phyloP scores from a whole-genome alignment of 2,797 vertebrate species.

The Liasis olivaceus region DNA sequence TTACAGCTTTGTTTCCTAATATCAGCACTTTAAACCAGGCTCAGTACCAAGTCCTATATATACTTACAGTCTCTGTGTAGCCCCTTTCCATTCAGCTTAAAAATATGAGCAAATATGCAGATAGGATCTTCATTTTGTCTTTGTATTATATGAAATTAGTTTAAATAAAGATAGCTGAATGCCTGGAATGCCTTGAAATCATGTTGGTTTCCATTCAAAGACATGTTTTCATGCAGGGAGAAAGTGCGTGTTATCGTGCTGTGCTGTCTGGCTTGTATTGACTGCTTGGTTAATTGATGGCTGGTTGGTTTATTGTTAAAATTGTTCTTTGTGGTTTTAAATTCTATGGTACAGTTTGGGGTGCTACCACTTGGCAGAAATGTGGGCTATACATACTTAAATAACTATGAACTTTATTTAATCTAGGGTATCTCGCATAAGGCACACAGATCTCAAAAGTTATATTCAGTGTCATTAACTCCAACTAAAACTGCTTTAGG shows the following conservation, averaged over 20 bases:
- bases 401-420: neutral
- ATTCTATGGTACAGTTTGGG: neutral
- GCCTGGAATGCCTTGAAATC: neutral
- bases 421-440: neutral
- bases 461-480: neutral
- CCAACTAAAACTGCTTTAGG: neutral
- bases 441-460: neutral
- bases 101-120: neutral
- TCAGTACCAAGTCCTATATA: too few species aligned
- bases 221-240: slow-evolving; percentile 46
- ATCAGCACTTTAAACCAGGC: too few species aligned
- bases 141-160: neutral
- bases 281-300: neutral
- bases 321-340: slow-evolving; percentile 2
- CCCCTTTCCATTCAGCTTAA: neutral
- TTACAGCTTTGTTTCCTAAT: too few species aligned
- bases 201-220: slow-evolving; percentile 12
- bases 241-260: neutral
- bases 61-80: too few species aligned
- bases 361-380: neutral
- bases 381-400: slow-evolving; percentile 1
- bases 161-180: neutral
- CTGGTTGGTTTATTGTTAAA: neutral
- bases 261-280: neutral
- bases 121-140: neutral